These are phyloP conservation scores for Eudyptes chrysolophus DNA, from an alignment of 2,113 vertebrate species.

Conservation along the genomic window DNA sequence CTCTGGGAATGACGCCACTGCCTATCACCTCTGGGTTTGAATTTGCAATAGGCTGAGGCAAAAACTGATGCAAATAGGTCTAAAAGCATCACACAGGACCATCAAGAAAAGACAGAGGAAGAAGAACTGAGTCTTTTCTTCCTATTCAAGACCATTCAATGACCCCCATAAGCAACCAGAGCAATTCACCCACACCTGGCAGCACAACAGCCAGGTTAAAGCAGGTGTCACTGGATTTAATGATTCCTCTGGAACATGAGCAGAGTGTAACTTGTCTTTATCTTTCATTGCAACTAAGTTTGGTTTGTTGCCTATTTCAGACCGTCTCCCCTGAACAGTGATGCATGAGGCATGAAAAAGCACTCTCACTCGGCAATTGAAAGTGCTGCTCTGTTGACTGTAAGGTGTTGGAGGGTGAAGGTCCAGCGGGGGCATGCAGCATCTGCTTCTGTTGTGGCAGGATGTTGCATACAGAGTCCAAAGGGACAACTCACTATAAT, in stretches of 20 bases:
- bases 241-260: background rate
- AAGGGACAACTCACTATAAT: accelerated
- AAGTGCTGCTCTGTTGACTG: background rate
- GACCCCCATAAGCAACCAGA: background rate
- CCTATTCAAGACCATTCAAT: too few relatives aligned
- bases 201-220: background rate
- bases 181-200: background rate
- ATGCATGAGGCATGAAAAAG: background rate
- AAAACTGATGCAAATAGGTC: background rate
- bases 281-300: background rate
- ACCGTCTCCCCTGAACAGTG: background rate
- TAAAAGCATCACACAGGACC: background rate
- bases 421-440: accelerated
- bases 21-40: background rate
- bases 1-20: background rate
- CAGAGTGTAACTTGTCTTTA: background rate
- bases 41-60: background rate
- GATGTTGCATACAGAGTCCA: accelerated
- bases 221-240: background rate
- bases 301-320: background rate
- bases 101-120: background rate
- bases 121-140: background rate
- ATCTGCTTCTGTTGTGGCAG: background rate
- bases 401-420: background rate
- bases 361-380: accelerated